These are phyloP conservation scores for Plemyria rubiginata DNA, from an alignment of 2,888 invertebrate genomes.

Conservation along the genomic window DNA sequence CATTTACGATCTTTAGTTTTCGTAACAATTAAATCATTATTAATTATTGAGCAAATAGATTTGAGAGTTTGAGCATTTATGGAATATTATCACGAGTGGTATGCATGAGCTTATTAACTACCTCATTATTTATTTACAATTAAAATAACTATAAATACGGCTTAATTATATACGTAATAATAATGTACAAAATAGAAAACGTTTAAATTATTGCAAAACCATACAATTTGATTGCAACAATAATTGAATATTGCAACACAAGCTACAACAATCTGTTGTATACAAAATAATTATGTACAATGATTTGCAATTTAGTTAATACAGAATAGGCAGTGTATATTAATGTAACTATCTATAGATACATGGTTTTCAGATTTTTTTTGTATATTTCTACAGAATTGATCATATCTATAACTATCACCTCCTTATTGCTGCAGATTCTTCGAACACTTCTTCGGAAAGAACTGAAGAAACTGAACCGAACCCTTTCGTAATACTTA, in stretches of 20 bases:
- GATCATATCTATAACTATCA: not conserved
- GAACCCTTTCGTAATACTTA: slow-evolving; percentile 27
- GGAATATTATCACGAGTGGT: not conserved
- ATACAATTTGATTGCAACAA: not conserved
- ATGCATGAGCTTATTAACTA: not conserved
- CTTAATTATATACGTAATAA: not conserved
- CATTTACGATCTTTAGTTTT: not conserved
- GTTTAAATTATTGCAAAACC: not conserved
- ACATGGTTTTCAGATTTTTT: not conserved
- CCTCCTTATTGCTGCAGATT: not conserved
- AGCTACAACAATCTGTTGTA: not conserved
- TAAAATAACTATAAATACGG: slow-evolving; percentile 1
- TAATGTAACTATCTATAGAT: not conserved
- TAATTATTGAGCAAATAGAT: slow-evolving; percentile 1
- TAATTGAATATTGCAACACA: too few relatives aligned
- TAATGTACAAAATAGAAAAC: slow-evolving; percentile 1
- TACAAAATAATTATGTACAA: not conserved
- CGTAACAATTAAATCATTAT: not conserved
- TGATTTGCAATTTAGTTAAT: not conserved
- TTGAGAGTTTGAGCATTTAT: not conserved
- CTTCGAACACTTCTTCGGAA: not conserved
- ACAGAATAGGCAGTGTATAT: not conserved
- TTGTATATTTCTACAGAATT: not conserved
- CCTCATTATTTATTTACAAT: not conserved
- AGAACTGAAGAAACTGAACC: not conserved